phyloP scores from a whole-genome alignment of 1,140 invertebrate genomes.

The Dreissena polymorpha region DNA sequence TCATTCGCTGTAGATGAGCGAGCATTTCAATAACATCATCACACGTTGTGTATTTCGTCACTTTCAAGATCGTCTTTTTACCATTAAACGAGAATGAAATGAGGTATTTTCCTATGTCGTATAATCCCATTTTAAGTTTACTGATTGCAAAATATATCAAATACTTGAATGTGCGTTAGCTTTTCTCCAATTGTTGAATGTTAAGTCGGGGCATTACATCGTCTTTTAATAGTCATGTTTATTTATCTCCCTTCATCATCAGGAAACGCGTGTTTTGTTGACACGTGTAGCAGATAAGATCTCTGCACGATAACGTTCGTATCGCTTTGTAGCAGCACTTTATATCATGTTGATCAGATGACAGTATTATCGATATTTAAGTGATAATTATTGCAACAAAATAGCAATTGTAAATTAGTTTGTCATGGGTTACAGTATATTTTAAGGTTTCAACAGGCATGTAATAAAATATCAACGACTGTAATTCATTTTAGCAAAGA shows the following conservation, averaged over 20 bases:
- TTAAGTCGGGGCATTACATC: not conserved
- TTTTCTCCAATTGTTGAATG: too few relatives aligned
- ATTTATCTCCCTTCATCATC: not conserved
- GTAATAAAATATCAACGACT: too few relatives aligned
- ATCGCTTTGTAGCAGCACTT: too few relatives aligned
- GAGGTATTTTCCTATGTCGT: not conserved
- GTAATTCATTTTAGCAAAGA: too few relatives aligned
- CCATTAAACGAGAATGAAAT: slow-evolving; percentile 28
- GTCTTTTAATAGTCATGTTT: not conserved
- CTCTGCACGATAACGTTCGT: not conserved
- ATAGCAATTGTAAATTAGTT: too few relatives aligned
- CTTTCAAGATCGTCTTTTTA: not conserved
- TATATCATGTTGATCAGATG: too few relatives aligned
- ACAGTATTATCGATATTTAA: too few relatives aligned
- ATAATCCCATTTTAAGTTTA: slow-evolving; percentile 27
- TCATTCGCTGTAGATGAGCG: slow-evolving; percentile 2
- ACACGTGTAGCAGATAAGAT: slow-evolving; percentile 37
- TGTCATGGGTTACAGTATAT: too few relatives aligned
- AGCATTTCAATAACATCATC: slow-evolving; percentile 40
- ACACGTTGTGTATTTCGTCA: slow-evolving; percentile 44
- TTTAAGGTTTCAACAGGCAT: too few relatives aligned
- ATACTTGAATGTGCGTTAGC: not conserved
- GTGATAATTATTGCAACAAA: too few relatives aligned
- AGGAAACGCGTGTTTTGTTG: slow-evolving; percentile 17
- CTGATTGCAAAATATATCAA: not conserved